A percentile compares a stretch with the other conserved stretches of the same genome.
phyloP scores from a whole-genome alignment of 2,888 invertebrate species.

The Mythimna vitellina region DNA sequence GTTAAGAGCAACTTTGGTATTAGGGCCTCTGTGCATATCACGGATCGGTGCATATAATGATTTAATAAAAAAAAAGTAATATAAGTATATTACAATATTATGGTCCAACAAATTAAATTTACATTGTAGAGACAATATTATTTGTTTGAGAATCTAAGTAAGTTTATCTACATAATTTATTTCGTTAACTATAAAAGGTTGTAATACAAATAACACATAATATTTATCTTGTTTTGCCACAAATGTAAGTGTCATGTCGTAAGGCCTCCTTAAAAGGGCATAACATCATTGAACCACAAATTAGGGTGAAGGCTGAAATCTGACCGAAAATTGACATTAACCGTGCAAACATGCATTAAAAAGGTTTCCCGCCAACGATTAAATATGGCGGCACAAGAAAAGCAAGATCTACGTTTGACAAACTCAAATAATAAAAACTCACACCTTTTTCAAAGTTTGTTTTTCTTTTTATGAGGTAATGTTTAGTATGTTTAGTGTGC shows the following conservation, averaged over 20 bases:
- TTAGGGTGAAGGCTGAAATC: conserved; percentile 56
- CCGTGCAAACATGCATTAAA: conserved; percentile 33
- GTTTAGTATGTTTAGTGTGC: neutral
- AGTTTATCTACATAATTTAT: conserved; percentile 6
- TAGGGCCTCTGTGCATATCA: too few relatives aligned
- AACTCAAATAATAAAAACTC: conserved; percentile 35
- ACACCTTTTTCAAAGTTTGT: conserved; percentile 41
- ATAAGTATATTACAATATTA: too few relatives aligned
- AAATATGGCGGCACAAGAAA: neutral
- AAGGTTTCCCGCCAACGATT: conserved; percentile 12
- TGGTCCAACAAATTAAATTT: too few relatives aligned
- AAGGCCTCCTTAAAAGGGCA: conserved; percentile 37
- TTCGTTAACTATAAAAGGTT: neutral
- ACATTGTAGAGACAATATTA: neutral
- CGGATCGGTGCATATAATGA: too few relatives aligned
- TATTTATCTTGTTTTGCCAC: conserved; percentile 32
- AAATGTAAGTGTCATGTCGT: conserved; percentile 21
- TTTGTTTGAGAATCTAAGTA: conserved; percentile 14
- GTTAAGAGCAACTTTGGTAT: too few relatives aligned
- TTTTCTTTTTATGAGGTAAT: conserved; percentile 17
- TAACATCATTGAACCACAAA: conserved; percentile 43
- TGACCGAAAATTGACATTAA: conserved; percentile 46
- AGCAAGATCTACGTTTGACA: conserved; percentile 28
- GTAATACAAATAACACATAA: conserved; percentile 27
- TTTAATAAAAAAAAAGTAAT: too few relatives aligned